Evolutionary conservation across 1,140 invertebrate species (phyloP).

Genomic region (Drosophila carrolli): DNA sequence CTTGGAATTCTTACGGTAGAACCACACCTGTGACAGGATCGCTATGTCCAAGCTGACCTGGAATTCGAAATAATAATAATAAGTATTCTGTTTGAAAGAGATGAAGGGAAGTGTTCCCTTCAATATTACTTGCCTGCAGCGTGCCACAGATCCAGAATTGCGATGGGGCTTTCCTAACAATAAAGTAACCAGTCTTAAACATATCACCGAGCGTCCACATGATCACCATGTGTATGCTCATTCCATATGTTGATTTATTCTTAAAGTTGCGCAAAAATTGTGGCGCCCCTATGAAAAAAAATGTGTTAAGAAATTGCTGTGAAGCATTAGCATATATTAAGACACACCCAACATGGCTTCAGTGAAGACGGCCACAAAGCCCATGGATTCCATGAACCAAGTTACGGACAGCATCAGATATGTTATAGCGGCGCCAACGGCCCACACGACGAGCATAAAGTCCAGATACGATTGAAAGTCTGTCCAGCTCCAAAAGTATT

Average conservation of each 20-base stretch:
- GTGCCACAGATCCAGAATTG: conserved; percentile 98
- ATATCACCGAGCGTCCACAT: conserved; percentile 98
- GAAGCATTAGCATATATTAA: not conserved
- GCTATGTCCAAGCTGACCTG: conserved; percentile 85
- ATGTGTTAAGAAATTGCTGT: not conserved
- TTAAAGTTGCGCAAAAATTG: conserved; percentile 93
- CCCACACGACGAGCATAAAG: conserved; percentile 95
- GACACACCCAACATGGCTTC: conserved; percentile 95
- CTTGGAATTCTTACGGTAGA: conserved; percentile 88
- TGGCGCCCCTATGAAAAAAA: conserved; percentile 87
- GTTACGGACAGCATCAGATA: conserved; percentile 93
- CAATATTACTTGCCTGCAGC: conserved; percentile 90
- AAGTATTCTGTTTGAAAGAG: not conserved
- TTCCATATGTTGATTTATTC: conserved; percentile 91
- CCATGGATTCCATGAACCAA: conserved; percentile 94
- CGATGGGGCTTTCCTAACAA: conserved; percentile 93
- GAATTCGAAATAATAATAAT: not conserved
- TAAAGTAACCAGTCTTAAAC: conserved; percentile 99
- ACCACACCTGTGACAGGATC: conserved; percentile 87
- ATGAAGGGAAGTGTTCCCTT: not conserved
- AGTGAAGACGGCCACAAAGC: conserved; percentile 97
- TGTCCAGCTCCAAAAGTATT: conserved; percentile 99
- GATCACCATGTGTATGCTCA: conserved; percentile 95
- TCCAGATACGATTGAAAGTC: conserved; percentile 98
- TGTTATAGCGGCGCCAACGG: conserved; percentile 92